Evolutionary conservation across 1,140 invertebrate genomes (phyloP).

Genomic region (Euwallacea fornicatus): DNA sequence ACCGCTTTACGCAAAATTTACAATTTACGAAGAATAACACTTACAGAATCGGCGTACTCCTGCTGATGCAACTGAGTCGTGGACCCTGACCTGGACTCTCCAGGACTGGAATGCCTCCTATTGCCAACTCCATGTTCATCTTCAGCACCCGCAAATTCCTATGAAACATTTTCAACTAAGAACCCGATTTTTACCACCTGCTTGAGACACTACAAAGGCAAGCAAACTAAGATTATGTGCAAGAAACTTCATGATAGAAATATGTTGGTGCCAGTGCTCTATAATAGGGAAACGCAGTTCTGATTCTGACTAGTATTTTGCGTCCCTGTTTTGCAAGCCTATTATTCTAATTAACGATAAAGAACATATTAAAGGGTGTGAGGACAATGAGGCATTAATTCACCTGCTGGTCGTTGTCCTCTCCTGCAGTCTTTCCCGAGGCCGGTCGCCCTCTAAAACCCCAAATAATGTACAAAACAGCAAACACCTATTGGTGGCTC

Average conservation of each 20-base stretch:
- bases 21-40: slow-evolving; percentile 36
- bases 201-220: slow-evolving; percentile 2
- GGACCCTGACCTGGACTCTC: slow-evolving; percentile 61
- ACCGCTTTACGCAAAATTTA: no score
- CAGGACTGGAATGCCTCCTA: slow-evolving; percentile 65
- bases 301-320: slow-evolving; percentile 29
- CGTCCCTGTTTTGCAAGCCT: slow-evolving; percentile 42
- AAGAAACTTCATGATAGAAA: slow-evolving; percentile 51
- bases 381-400: slow-evolving; percentile 29
- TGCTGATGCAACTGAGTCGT: slow-evolving; percentile 61
- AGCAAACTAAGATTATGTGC: slow-evolving; percentile 40
- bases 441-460: slow-evolving; percentile 48
- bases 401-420: slow-evolving; percentile 51
- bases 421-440: slow-evolving; percentile 46
- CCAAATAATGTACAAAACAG: slow-evolving; percentile 29
- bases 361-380: slow-evolving; percentile 17
- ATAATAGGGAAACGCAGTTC: slow-evolving; percentile 41
- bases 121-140: slow-evolving; percentile 66
- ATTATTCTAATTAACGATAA: slow-evolving; percentile 34
- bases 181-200: no score
- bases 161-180: slow-evolving; percentile 16
- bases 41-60: slow-evolving; percentile 67
- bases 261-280: slow-evolving; percentile 53
- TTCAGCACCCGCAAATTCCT: slow-evolving; percentile 58
- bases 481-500: slow-evolving; percentile 8